A percentile compares a stretch with the other conserved stretches of the same genome.
These are phyloP conservation scores for Neoniphon sammara DNA, from an alignment of 2,797 vertebrate species.

Conservation along the genomic window DNA sequence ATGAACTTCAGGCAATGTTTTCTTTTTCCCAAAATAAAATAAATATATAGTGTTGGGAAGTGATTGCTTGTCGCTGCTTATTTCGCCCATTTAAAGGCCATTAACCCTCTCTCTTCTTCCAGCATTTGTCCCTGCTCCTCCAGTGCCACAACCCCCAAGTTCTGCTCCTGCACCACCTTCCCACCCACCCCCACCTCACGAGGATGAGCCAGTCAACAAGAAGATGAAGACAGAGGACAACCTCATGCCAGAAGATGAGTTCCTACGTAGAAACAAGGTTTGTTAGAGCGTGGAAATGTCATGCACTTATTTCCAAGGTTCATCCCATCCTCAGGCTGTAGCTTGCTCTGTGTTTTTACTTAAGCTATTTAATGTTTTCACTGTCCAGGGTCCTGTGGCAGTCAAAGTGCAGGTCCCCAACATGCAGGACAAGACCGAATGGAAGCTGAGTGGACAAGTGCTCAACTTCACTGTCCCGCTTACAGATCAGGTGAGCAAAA, in stretches of 20 bases:
- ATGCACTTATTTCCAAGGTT: neutral
- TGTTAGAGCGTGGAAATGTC: neutral
- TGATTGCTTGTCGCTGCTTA: neutral
- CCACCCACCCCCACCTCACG: slow-evolving; percentile 92
- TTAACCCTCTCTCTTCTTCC: slow-evolving; percentile 2
- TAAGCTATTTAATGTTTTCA: neutral
- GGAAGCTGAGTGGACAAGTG: slow-evolving; percentile 96
- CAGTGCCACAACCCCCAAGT: slow-evolving; percentile 88
- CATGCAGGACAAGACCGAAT: slow-evolving; percentile 99
- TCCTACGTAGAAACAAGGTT: slow-evolving; percentile 96
- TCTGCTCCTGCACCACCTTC: slow-evolving; percentile 87
- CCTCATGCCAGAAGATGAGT: slow-evolving; percentile 97
- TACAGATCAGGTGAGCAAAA: slow-evolving; percentile 90
- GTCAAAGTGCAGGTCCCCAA: slow-evolving; percentile 99
- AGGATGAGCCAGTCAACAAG: slow-evolving; percentile 94
- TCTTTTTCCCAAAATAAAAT: too few species aligned
- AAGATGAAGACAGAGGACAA: slow-evolving; percentile 98
- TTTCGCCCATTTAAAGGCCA: neutral
- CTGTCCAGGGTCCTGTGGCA: slow-evolving; percentile 82
- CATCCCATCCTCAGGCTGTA: neutral
- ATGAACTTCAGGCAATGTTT: neutral
- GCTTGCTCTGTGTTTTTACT: neutral
- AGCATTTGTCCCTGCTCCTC: slow-evolving; percentile 97
- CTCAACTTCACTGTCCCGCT: slow-evolving; percentile 96
- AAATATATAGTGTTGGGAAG: neutral